phyloP scores from a whole-genome alignment of 2,888 invertebrate genomes.

The Graphium colonna region DNA sequence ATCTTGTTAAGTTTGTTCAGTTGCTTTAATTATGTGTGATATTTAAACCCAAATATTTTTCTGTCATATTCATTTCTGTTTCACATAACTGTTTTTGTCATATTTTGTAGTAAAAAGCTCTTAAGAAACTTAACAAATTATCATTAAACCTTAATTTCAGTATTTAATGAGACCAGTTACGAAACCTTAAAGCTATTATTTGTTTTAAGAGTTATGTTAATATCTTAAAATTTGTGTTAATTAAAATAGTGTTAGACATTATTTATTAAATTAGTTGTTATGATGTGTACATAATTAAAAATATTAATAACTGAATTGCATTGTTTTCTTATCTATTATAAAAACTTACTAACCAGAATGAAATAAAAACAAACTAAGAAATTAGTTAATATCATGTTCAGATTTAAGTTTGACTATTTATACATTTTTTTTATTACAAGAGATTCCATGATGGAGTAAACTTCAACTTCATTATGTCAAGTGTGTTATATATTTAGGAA shows the following conservation, averaged over 20 bases:
- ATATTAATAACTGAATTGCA: neutral
- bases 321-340: neutral
- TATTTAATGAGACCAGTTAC: neutral
- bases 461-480: too few species aligned
- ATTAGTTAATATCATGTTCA: too few species aligned
- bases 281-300: slow-evolving; percentile 19
- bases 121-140: neutral
- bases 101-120: neutral
- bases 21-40: neutral
- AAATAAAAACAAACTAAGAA: too few species aligned
- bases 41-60: neutral
- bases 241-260: neutral
- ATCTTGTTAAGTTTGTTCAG: slow-evolving; percentile 12
- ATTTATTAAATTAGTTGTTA: slow-evolving; percentile 18
- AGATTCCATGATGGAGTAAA: too few species aligned
- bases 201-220: too few species aligned
- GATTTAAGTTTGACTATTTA: too few species aligned
- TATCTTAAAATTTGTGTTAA: neutral
- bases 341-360: too few species aligned
- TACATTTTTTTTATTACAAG: too few species aligned
- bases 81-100: neutral
- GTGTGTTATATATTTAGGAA: too few species aligned
- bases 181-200: neutral
- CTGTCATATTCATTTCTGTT: too few species aligned
- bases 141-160: neutral